These are phyloP conservation scores for Vesta saturnalis DNA, from an alignment of 2,888 invertebrate genomes.

Conservation along the genomic window DNA sequence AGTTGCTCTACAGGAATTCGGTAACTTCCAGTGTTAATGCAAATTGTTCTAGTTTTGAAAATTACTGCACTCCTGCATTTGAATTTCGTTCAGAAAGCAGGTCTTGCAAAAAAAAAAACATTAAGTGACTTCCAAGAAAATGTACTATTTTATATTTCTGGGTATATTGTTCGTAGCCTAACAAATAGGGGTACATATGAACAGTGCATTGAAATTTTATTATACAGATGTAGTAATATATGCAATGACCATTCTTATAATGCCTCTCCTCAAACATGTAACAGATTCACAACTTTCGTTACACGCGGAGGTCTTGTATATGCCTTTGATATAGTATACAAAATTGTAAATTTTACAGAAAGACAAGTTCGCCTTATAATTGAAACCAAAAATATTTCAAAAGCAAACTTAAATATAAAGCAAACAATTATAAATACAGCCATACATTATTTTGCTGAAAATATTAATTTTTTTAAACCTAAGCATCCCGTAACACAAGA, in stretches of 20 bases:
- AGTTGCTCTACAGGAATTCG: too few relatives aligned
- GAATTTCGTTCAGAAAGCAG: too few relatives aligned
- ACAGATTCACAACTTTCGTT: constrained; percentile 13
- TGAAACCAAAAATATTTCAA: not conserved
- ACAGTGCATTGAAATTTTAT: constrained; percentile 4
- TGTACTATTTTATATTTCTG: constrained; percentile 9
- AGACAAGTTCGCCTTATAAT: too few relatives aligned
- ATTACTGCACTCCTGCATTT: not conserved
- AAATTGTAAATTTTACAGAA: too few relatives aligned
- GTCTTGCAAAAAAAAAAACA: not conserved
- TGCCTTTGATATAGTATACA: not conserved
- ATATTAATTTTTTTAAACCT: too few relatives aligned
- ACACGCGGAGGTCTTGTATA: constrained; percentile 4
- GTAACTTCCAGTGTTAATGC: too few relatives aligned
- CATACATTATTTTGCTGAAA: too few relatives aligned
- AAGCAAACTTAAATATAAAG: not conserved
- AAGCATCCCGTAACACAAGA: too few relatives aligned
- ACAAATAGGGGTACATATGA: constrained; percentile 8
- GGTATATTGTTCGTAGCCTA: constrained; percentile 8
- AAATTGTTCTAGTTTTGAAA: not conserved
- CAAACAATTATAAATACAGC: not conserved
- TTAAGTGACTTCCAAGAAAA: too few relatives aligned
- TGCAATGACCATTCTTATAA: too few relatives aligned
- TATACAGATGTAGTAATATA: not conserved
- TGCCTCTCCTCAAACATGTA: not conserved